phyloP scores from a whole-genome alignment of 1,140 invertebrate genomes.

The Drosophila pandora region DNA sequence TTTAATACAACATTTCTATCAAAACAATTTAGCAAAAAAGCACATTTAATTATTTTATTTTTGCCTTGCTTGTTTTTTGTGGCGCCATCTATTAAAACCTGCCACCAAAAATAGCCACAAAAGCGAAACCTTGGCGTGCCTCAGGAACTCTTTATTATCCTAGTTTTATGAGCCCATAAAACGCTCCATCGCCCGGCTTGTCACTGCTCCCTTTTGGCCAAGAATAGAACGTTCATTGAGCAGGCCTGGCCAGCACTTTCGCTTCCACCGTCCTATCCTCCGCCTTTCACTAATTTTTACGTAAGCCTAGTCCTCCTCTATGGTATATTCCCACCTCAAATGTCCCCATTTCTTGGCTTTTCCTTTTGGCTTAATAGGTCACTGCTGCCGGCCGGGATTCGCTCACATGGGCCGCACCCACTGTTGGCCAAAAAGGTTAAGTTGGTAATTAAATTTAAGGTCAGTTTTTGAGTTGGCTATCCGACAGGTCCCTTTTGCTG shows the following conservation, averaged over 20 bases:
- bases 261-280: background rate
- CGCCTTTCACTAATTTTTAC: conserved; percentile 30
- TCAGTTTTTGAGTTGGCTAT: conserved; percentile 40
- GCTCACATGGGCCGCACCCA: conserved; percentile 39
- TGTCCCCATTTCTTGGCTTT: conserved; percentile 38
- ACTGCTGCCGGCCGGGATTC: conserved; percentile 30
- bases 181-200: conserved; percentile 8
- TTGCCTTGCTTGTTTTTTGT: background rate
- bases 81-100: conserved; percentile 2
- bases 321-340: conserved; percentile 14
- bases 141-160: conserved; percentile 40
- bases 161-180: conserved; percentile 37
- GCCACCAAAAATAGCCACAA: conserved; percentile 18
- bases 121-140: conserved; percentile 22
- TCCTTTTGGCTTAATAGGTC: conserved; percentile 32
- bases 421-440: conserved; percentile 41
- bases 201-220: conserved; percentile 17
- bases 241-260: conserved; percentile 33
- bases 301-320: conserved; percentile 12
- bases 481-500: conserved; percentile 14
- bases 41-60: conserved; percentile 13
- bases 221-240: conserved; percentile 32
- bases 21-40: background rate
- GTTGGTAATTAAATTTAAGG: conserved; percentile 58
- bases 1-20: too few relatives aligned